Evolutionary conservation across 1,140 invertebrate genomes (phyloP).

Genomic region (Procambarus virginalis): DNA sequence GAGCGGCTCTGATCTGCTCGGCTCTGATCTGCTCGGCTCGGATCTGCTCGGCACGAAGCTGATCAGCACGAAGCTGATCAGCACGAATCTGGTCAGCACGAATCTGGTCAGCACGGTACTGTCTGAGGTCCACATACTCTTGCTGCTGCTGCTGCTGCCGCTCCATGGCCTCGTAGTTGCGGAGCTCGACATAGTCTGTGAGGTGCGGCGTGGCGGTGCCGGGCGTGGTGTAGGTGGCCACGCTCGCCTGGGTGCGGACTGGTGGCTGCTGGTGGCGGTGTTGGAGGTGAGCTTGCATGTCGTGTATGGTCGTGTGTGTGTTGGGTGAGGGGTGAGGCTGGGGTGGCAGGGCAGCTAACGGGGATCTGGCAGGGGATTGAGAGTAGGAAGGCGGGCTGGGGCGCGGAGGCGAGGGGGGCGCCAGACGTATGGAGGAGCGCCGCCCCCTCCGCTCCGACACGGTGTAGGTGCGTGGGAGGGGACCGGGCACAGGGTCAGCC

Average conservation of each 20-base stretch:
- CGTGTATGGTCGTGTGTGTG: slow-evolving; percentile 59
- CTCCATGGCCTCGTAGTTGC: slow-evolving; percentile 71
- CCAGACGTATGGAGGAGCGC: slow-evolving; percentile 57
- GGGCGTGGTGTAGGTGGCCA: slow-evolving; percentile 36
- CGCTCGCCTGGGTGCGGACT: slow-evolving; percentile 51
- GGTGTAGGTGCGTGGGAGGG: slow-evolving; percentile 62
- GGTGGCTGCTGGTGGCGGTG: slow-evolving; percentile 49
- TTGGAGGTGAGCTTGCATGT: slow-evolving; percentile 45
- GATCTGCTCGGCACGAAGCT: slow-evolving; percentile 47
- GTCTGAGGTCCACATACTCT: slow-evolving; percentile 71
- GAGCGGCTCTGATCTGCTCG: not conserved
- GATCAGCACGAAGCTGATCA: slow-evolving; percentile 70
- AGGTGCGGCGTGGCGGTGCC: slow-evolving; percentile 38
- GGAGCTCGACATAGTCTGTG: slow-evolving; percentile 71
- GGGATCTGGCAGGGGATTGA: slow-evolving; percentile 63
- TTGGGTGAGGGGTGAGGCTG: slow-evolving; percentile 56
- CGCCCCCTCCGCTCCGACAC: slow-evolving; percentile 56
- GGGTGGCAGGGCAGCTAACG: slow-evolving; percentile 55
- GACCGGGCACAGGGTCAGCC: slow-evolving; percentile 57
- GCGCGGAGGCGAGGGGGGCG: slow-evolving; percentile 59
- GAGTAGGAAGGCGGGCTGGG: slow-evolving; percentile 64
- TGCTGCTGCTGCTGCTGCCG: slow-evolving; percentile 64
- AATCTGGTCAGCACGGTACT: slow-evolving; percentile 71
- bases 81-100: slow-evolving; percentile 1
- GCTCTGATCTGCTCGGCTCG: slow-evolving; percentile 54